Evolutionary conservation across 2,888 invertebrate species (phyloP).

Genomic region (Strigamia maritima): DNA sequence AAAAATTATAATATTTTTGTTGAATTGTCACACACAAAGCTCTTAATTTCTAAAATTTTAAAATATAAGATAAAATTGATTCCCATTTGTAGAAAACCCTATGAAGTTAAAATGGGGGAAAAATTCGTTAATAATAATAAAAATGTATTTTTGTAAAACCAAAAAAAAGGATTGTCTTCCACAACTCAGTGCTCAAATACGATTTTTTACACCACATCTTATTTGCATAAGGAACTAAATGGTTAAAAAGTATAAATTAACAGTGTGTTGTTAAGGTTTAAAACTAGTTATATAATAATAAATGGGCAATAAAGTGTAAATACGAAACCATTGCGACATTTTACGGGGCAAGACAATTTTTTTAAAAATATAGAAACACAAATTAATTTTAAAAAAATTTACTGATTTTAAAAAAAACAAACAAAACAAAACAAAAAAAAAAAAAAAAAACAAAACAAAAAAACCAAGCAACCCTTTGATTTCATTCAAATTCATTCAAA

Average conservation of each 20-base stretch:
- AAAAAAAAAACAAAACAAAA: not conserved
- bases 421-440: not conserved
- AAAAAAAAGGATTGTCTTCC: slow-evolving; percentile 8
- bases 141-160: not conserved
- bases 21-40: not conserved
- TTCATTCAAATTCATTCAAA: not conserved
- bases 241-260: not conserved
- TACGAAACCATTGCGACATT: not conserved
- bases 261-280: not conserved
- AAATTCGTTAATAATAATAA: not conserved
- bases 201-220: slow-evolving; percentile 14
- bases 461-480: not conserved
- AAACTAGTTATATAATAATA: slow-evolving; percentile 1
- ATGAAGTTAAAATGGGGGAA: not conserved
- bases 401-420: too few relatives aligned
- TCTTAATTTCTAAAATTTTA: not conserved
- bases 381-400: not conserved
- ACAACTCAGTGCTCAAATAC: slow-evolving; percentile 11
- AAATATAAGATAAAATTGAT: not conserved
- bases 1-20: not conserved
- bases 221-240: slow-evolving; percentile 1
- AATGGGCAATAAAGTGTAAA: slow-evolving; percentile 18
- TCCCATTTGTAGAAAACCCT: not conserved
- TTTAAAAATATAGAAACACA: not conserved
- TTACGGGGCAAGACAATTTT: not conserved